Evolutionary conservation across 2,888 invertebrate genomes (phyloP).

Genomic region (Pseudeuparius sepicola): DNA sequence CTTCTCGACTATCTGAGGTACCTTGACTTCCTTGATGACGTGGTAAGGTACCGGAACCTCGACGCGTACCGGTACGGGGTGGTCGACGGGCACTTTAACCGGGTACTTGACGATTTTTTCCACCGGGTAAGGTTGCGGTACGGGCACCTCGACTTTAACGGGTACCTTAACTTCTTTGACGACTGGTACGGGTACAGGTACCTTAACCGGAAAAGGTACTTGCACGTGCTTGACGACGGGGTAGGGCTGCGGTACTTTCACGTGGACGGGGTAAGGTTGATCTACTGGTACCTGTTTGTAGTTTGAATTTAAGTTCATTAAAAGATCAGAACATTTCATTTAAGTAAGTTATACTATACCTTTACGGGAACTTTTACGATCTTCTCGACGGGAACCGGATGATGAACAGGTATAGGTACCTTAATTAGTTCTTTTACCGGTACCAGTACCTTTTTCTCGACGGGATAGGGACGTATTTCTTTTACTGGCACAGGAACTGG

Average conservation of each 20-base stretch:
- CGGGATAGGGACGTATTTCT: constrained; percentile 59
- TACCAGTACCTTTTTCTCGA: constrained; percentile 58
- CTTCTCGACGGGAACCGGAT: constrained; percentile 57
- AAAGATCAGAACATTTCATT: too few species aligned
- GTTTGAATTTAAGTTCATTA: too few species aligned
- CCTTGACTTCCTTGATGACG: constrained; percentile 50
- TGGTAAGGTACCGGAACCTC: constrained; percentile 45
- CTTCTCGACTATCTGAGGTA: constrained; percentile 27
- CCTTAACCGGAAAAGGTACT: constrained; percentile 30
- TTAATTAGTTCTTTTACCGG: constrained; percentile 59
- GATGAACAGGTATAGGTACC: constrained; percentile 51
- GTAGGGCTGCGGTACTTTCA: constrained; percentile 46
- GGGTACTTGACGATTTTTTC: constrained; percentile 56
- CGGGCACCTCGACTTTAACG: constrained; percentile 54
- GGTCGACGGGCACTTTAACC: constrained; percentile 53
- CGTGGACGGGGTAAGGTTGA: constrained; percentile 56
- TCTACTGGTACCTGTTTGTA: constrained; percentile 53
- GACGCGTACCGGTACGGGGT: constrained; percentile 58
- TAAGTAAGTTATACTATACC: constrained; percentile 38
- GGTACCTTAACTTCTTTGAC: constrained; percentile 56
- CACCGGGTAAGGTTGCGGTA: constrained; percentile 54
- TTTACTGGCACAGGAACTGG: constrained; percentile 57
- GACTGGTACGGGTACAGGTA: constrained; percentile 48
- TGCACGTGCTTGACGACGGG: constrained; percentile 51
- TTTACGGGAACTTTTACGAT: constrained; percentile 56